Percentiles rank a stretch among this genome's conserved stretches.
These are phyloP conservation scores for Temnothorax nylanderi DNA, from an alignment of 1,140 invertebrate genomes.

Conservation along the genomic window DNA sequence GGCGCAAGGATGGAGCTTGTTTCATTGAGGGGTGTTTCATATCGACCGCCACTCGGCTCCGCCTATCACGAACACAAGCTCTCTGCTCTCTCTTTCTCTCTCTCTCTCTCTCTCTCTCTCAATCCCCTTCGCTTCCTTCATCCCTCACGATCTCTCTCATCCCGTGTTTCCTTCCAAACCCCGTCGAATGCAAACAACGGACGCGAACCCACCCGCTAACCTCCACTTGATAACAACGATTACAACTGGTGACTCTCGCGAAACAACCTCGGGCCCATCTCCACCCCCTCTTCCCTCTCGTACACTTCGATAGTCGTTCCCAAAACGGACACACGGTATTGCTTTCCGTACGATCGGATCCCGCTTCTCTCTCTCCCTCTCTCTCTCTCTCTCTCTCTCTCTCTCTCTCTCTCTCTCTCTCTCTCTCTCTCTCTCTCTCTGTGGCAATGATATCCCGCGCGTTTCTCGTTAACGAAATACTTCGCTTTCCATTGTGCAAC, in stretches of 20 bases:
- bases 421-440: not conserved
- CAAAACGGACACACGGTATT: slow-evolving; percentile 49
- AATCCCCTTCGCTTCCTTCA: not conserved
- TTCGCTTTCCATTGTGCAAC: slow-evolving; percentile 33
- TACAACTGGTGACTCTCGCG: slow-evolving; percentile 54
- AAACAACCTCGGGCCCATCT: slow-evolving; percentile 34
- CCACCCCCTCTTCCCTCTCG: not conserved
- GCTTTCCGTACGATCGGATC: slow-evolving; percentile 49
- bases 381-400: no score
- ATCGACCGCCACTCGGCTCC: slow-evolving; percentile 79
- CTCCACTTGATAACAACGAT: slow-evolving; percentile 68
- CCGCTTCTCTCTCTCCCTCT: not conserved
- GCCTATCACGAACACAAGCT: slow-evolving; percentile 66
- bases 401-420: no score
- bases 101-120: not conserved
- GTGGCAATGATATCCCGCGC: slow-evolving; percentile 44
- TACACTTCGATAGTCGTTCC: not conserved
- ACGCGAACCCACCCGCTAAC: slow-evolving; percentile 38
- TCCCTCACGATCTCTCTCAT: slow-evolving; percentile 55
- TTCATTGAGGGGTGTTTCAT: slow-evolving; percentile 79
- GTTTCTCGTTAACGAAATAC: slow-evolving; percentile 57
- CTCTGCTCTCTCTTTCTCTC: not conserved
- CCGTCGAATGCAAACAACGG: slow-evolving; percentile 56
- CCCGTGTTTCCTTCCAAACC: slow-evolving; percentile 56
- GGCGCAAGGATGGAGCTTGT: slow-evolving; percentile 69